Evolutionary conservation across 2,797 vertebrate genomes (phyloP), one percentile per base, ranked within the genome.

Genomic region (Siniperca scherzeri): DNA sequence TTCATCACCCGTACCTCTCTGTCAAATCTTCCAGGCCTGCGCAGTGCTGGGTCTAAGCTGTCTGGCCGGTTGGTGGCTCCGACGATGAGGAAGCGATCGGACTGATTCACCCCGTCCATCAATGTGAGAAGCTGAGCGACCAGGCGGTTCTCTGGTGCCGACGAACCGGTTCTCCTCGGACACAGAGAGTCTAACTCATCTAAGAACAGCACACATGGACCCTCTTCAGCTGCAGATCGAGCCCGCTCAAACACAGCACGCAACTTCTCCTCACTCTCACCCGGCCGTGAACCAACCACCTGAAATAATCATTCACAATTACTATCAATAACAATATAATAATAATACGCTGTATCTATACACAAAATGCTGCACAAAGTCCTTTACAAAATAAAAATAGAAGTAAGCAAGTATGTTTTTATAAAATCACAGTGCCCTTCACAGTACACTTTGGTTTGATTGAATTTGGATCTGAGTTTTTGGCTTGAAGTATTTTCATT

Each of bases 71-170:
- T 99, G 12, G 98, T 98, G 13, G 98, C 96, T 44, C 96, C 99
- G 7, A 98, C 90, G 0, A 98, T 71, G 59, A 98, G 94, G 88
- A 99, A 96, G 60, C 81, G 92, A 3, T 95, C 92, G 1, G 94
- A 90, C 5, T 48, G 93, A 10, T 91, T 55, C 17, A 96, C 93
- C 17, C 97, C 97, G 0, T 99, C 99, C 95, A 99, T 95, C n/a
- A 99, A 94, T 0, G 98, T 98, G 77, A 99, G 95, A 70, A 99
- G 89, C 93, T 99, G 99, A 40, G 98, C 98, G 0, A 99, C 97
- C 53, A 97, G 73, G 0, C 98, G 97, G 87, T 96, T 96, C 91
- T 99, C 98, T 0, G 98, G 96, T 0, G 94, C 90, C 0, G 90
- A 94, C 0, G 95, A 87, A 19, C 82, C 68, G 5, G 94, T 95